A percentile compares a stretch with the other conserved stretches of the same genome.
Evolutionary conservation across 2,113 vertebrate genomes (phyloP).

Genomic region (Colistium nudipinnis): DNA sequence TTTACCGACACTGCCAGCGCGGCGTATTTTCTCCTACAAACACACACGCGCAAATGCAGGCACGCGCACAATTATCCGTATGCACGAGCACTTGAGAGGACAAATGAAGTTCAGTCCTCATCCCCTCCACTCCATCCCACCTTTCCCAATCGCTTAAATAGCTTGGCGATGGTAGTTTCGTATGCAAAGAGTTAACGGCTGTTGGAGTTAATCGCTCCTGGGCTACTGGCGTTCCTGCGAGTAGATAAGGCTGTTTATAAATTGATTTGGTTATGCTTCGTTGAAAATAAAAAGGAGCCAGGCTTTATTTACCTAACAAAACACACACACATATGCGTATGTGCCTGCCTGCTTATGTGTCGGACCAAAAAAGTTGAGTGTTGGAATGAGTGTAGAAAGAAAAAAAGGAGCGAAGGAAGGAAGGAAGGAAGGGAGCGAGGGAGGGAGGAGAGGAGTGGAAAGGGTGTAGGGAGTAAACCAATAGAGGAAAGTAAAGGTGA

Average conservation of each 20-base stretch:
- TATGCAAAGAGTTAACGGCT: conserved; percentile 73
- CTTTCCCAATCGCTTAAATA: conserved; percentile 49
- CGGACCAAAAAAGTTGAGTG: not conserved
- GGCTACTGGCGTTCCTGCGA: conserved; percentile 62
- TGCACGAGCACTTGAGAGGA: conserved; percentile 50
- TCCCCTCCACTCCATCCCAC: conserved; percentile 22
- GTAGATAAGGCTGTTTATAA: conserved; percentile 82
- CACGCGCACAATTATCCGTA: not conserved
- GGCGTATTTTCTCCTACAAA: conserved; percentile 16
- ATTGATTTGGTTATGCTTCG: conserved; percentile 82
- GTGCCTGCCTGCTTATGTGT: not conserved
- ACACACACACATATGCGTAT: conserved; percentile 30
- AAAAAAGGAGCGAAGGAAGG: not conserved
- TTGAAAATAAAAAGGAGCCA: conserved; percentile 77
- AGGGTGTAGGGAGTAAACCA: conserved; percentile 64
- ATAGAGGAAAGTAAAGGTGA: conserved; percentile 74
- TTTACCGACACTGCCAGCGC: conserved; percentile 33
- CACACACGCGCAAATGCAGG: not conserved
- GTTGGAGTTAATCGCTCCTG: conserved; percentile 75
- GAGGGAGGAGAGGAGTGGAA: conserved; percentile 60
- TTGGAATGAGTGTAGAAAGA: not conserved
- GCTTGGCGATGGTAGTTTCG: conserved; percentile 62
- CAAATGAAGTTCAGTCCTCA: conserved; percentile 72
- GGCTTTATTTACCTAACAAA: conserved; percentile 78
- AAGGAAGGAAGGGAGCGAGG: not conserved